Base-by-base conservation (phyloP, 2,797 vertebrate species). In the Brachyalestes nurse region DNA sequence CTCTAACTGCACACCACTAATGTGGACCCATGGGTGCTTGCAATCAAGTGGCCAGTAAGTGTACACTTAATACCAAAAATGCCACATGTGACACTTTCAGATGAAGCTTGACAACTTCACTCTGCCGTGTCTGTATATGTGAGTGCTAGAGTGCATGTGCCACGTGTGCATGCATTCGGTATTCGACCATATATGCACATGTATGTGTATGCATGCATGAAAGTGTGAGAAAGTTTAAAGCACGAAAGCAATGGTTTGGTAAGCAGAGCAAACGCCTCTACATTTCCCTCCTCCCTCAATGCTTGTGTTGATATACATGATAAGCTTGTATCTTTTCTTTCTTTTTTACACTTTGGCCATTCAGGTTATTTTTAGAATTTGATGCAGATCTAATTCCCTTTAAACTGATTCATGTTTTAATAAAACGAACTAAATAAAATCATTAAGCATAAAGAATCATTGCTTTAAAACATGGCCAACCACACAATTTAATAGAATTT, bases 361-460 rank as follows among this genome's bases (percentile, higher is more conserved):
- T 61, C 3, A 58, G 42, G 51, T 69, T 88, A 87, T 90, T 88
- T 88, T 87, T 88, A 86, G 80, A 75, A 62, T 51, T 61, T 21
- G 45, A 77, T 58, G 64, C 61, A 83, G 61, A 69, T 28, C 28
- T 75, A 21, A 16, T 76, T 74, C 40, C 23, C 61, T 79, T 72
- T 64, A 28, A 67, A 62, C 60, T 62, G 9, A 19, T 38, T 78
- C 51, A 16, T 72, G 57, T 77, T 81, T 75, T 67, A 81, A 65
- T 79, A 64, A 62, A 58, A 19, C 6, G 19, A 51, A 45, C 64
- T 77, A 75, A 75, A 75, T 77, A 80, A 74, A 81, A 10, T 19
- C 19, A 25, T 67, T 72, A 76, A 65, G 82, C 67, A 73, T 25
- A 21, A 40, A 16, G 23, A 19, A 72, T 14, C 69, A 19, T 23